Evolutionary conservation across 2,797 vertebrate genomes (phyloP), one percentile per base, ranked within the genome.

Genomic region (Threskiornis aethiopicus): DNA sequence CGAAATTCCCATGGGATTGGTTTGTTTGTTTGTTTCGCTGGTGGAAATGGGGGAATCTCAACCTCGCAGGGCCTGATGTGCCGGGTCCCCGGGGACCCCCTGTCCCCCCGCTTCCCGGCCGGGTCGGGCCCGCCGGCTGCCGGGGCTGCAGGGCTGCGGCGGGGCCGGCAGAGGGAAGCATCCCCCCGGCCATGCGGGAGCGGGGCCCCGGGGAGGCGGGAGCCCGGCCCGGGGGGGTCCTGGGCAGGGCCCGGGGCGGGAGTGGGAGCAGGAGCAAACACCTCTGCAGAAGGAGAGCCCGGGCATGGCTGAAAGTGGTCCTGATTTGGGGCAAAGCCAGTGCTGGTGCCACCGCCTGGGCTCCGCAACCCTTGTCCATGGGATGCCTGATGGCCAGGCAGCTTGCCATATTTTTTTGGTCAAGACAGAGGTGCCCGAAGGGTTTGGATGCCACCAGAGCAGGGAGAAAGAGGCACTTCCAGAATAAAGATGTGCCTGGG

Each of bases 111-210:
- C 39, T 11, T 3, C 25, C 49, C 49, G 26, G 54, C 55, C 42
- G 42, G 44, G 15, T 19, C 28, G 4, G 9, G 21, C 18, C 31
- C 26, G 10, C 17, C 28, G 25, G 6, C 19, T 16, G 26, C 6
- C 24, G 37, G 37, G 14, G 13, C 64, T 64, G 94, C 92, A 87
- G 52, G 12, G 33, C 66, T 0, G 24, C 33, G 1, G 13, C 51
- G 25, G 9, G 16, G 18, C 91, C 96, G 54, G 77, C 87, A 93
- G 95, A 89, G 91, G 96, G 93, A 64, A 90, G 81, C 93, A 69
- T 47, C 42, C 21, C n/a, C 77, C 3, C 70, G 76, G 79, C 58
- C 16, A 24, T 14, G 41, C 26, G 22, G 33, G 4, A 28, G 33
- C 31, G 7, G 24, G 1, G 11, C 6, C 44, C 84, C 33, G 29